Evolutionary conservation across 1,140 invertebrate genomes (phyloP).

Genomic region (Drosophila parvula): DNA sequence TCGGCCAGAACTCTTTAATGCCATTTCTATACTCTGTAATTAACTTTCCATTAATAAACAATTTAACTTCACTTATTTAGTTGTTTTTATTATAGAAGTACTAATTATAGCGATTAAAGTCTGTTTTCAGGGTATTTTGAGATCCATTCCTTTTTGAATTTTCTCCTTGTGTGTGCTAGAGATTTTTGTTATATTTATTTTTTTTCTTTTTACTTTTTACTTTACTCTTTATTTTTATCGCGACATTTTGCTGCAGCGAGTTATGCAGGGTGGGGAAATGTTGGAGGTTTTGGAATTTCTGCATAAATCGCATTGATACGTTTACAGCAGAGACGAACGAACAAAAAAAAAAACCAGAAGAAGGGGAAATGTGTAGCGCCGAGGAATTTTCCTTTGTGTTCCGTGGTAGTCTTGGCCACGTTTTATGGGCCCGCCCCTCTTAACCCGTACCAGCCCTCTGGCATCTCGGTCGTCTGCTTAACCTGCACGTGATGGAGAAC

Average conservation of each 20-base stretch:
- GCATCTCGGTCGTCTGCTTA: slow-evolving; percentile 30
- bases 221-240: slow-evolving; percentile 38
- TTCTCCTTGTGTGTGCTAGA: not conserved
- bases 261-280: slow-evolving; percentile 18
- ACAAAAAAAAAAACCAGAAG: not conserved
- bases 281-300: slow-evolving; percentile 49
- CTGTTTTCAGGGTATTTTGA: not conserved
- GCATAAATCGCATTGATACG: slow-evolving; percentile 80
- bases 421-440: slow-evolving; percentile 60
- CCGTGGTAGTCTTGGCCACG: slow-evolving; percentile 55
- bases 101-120: not conserved
- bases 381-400: slow-evolving; percentile 61
- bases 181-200: not conserved
- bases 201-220: slow-evolving; percentile 3
- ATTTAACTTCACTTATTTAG: no score
- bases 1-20: not conserved
- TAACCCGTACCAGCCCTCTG: slow-evolving; percentile 5
- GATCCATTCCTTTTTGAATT: not conserved
- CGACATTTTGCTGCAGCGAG: slow-evolving; percentile 49
- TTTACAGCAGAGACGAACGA: slow-evolving; percentile 13
- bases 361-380: slow-evolving; percentile 11
- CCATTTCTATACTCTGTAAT: not conserved
- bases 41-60: not conserved
- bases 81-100: not conserved
- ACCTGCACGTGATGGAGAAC: slow-evolving; percentile 69